Evolutionary conservation across 2,113 vertebrate species (phyloP).

Genomic region (Cyprinus carpio): DNA sequence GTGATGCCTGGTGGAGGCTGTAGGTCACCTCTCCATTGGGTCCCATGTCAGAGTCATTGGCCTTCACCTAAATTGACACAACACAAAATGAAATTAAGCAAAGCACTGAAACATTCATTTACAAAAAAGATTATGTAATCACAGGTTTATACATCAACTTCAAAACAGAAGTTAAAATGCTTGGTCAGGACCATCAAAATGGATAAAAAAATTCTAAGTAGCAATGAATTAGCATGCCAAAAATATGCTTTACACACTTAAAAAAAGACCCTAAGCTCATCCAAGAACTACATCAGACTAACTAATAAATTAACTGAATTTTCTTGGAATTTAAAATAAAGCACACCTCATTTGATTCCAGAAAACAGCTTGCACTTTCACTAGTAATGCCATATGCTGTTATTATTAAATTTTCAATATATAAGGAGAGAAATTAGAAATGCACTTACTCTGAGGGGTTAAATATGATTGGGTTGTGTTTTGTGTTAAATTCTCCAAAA

Average conservation of each 20-base stretch:
- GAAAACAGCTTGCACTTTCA: conserved; percentile 3
- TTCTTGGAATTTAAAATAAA: conserved; percentile 25
- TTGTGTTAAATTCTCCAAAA: not conserved
- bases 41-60: conserved; percentile 90
- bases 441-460: not conserved
- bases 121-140: not conserved
- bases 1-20: conserved; percentile 85
- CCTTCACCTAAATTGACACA: conserved; percentile 80
- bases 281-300: conserved; percentile 59
- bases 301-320: conserved; percentile 61
- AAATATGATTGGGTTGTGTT: not conserved
- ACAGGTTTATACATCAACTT: not conserved
- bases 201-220: conserved; percentile 40
- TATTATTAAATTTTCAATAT: not conserved
- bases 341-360: not conserved
- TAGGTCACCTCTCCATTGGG: conserved; percentile 92
- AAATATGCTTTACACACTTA: conserved; percentile 32
- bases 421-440: not conserved
- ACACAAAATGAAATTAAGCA: conserved; percentile 27
- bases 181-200: conserved; percentile 56
- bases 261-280: conserved; percentile 54
- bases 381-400: not conserved
- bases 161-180: not conserved
- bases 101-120: not conserved
- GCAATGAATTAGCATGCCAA: conserved; percentile 33